Conservation (phyloP, 2,888 invertebrate species). For the Disparrhopalites patrizii region DNA sequence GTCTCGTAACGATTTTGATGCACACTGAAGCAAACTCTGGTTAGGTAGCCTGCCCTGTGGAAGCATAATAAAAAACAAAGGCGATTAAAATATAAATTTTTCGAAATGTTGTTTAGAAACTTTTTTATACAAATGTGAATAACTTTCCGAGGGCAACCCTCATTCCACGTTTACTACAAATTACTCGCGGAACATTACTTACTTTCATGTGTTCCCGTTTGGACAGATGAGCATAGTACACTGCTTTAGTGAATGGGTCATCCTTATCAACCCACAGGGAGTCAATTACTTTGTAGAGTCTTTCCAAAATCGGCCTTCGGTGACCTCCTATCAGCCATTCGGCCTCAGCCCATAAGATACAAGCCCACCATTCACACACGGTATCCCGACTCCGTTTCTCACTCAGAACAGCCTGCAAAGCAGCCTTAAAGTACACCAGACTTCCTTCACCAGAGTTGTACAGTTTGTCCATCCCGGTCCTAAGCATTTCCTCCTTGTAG, state of each 20-base stretch:
- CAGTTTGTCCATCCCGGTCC: conserved; percentile 31
- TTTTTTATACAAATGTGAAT: too few relatives aligned
- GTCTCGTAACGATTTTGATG: conserved; percentile 41
- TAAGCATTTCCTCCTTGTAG: conserved; percentile 38
- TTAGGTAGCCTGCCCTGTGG: conserved; percentile 11
- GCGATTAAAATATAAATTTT: not conserved
- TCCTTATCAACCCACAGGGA: conserved; percentile 33
- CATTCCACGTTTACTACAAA: too few relatives aligned
- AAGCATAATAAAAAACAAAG: not conserved
- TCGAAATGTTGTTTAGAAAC: too few relatives aligned
- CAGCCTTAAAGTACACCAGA: conserved; percentile 33
- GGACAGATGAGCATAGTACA: conserved; percentile 42
- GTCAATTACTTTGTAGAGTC: conserved; percentile 43
- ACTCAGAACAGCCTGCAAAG: conserved; percentile 32
- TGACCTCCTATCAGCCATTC: conserved; percentile 42
- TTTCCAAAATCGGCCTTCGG: conserved; percentile 35
- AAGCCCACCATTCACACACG: conserved; percentile 45
- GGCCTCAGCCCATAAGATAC: conserved; percentile 44
- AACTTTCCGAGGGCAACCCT: too few relatives aligned
- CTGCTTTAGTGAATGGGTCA: conserved; percentile 41
- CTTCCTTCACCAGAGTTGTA: conserved; percentile 36
- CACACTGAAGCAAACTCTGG: conserved; percentile 26
- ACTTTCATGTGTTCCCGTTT: conserved; percentile 34
- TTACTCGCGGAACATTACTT: conserved; percentile 11
- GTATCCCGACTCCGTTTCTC: conserved; percentile 25